phyloP scores from a whole-genome alignment of 2,888 invertebrate genomes.

The Drepana falcataria region DNA sequence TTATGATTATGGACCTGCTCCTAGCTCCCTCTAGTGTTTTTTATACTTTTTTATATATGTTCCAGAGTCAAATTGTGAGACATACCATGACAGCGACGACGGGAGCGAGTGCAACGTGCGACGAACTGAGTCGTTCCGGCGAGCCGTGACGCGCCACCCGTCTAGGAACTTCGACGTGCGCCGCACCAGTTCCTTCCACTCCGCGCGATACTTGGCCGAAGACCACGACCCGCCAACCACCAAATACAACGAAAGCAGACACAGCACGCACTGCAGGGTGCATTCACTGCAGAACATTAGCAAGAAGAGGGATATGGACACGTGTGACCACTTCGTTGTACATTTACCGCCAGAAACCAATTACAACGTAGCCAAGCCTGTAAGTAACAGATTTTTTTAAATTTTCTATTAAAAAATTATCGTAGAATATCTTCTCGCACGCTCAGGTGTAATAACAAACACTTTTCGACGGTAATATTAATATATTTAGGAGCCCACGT shows the following conservation, averaged over 20 bases:
- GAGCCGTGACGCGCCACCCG: constrained; percentile 51
- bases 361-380: constrained; percentile 60
- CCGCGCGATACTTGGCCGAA: constrained; percentile 56
- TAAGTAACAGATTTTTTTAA: constrained; percentile 19
- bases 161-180: constrained; percentile 57
- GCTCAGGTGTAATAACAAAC: no score
- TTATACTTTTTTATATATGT: no score
- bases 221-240: constrained; percentile 25
- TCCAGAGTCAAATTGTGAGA: constrained; percentile 68
- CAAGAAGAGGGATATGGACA: constrained; percentile 60
- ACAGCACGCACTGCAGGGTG: constrained; percentile 50
- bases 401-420: no score
- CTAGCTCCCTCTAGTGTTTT: no score
- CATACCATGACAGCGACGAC: constrained; percentile 66
- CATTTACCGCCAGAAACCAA: constrained; percentile 61
- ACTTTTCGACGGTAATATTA: no score
- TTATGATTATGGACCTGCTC: no score
- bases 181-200: constrained; percentile 64
- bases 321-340: constrained; percentile 62
- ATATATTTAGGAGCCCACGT: no score
- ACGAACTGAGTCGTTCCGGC: constrained; percentile 61
- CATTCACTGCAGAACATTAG: constrained; percentile 67
- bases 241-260: constrained; percentile 38
- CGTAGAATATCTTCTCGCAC: background rate
- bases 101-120: constrained; percentile 65